Evolutionary conservation across 2,113 vertebrate species (phyloP), one percentile per base, ranked within the genome.

Genomic region (Malurus alboscapulatus): DNA sequence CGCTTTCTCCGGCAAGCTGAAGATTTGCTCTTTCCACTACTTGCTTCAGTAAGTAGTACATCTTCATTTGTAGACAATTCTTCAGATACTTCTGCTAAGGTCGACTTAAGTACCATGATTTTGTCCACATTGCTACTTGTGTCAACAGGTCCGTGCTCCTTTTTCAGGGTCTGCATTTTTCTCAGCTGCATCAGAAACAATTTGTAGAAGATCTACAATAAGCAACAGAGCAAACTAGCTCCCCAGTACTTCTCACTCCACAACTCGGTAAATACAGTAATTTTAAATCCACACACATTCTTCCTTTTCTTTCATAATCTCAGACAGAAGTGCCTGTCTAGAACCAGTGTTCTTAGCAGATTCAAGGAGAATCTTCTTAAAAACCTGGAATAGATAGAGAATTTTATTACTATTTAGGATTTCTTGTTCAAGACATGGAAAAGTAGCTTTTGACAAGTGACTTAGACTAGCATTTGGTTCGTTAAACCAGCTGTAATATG

Each of bases 81-180:
- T 79, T 98, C 98, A 5, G 98, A 92, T 67, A 96, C 96, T 65
- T 98, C 98, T 24, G 98, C 94, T 90, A 99, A 88, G 61, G 98
- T 97, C 6, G 98, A 95, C 48, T 97, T 98, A 38, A 99, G 98
- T 27, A 98, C 97, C 87, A 98, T 91, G 62, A 98, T 96, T 92
- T 98, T 98, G 66, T 99, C 98, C 59, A 95, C 97, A 19, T 88
- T 94, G 95, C 97, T 98, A 40, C 97, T 96, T 48, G 97, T 69
- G 67, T 98, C 98, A 74, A 95, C 94, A 54, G 97, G 96, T 72
- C 98, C 96, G 29, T 98, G 96, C 93, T 99, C 99, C 95, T 98
- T 98, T 96, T 99, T 99, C 94, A 99, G 96, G 88, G 98, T 97
- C 97, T 99, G 99, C 99, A 99, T 99, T 92, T 97, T 98, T 65